phyloP scores from a whole-genome alignment of 2,888 invertebrate species.

The Eupithecia dodoneata region DNA sequence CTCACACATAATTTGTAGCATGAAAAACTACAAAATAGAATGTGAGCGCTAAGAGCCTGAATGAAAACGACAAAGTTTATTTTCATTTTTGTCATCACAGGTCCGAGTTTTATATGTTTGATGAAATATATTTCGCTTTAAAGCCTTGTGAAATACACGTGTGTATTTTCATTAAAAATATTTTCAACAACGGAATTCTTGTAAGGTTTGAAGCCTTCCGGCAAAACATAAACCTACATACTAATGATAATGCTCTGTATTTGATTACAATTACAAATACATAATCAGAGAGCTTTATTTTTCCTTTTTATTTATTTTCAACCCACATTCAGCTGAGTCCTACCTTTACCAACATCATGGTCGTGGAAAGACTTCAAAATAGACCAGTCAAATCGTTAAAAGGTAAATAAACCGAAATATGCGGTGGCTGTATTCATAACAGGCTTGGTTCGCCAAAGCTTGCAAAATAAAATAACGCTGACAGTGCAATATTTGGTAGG shows the following conservation, averaged over 20 bases:
- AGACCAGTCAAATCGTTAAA: slow-evolving; percentile 5
- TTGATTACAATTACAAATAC: slow-evolving; percentile 1
- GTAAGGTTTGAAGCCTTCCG: not conserved
- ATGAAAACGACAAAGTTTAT: not conserved
- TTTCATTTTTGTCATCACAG: not conserved
- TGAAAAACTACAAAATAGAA: not conserved
- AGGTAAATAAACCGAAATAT: slow-evolving; percentile 5
- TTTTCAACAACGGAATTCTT: not conserved
- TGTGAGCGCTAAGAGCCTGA: not conserved
- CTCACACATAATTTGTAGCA: not conserved
- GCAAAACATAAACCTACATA: not conserved
- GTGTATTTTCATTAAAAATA: not conserved
- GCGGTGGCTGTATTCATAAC: slow-evolving; percentile 3
- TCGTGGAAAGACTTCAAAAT: slow-evolving; percentile 1
- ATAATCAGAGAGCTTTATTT: not conserved
- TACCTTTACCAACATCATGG: not conserved
- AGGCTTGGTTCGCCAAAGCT: not conserved
- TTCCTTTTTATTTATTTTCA: not conserved
- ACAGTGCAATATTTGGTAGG: not conserved
- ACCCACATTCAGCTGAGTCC: not conserved
- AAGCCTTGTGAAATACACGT: not conserved
- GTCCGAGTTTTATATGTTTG: not conserved
- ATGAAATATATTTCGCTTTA: not conserved
- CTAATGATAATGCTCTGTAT: not conserved
- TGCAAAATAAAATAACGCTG: slow-evolving; percentile 1